phyloP scores from a whole-genome alignment of 2,113 vertebrate genomes.

The Carassius carassius region DNA sequence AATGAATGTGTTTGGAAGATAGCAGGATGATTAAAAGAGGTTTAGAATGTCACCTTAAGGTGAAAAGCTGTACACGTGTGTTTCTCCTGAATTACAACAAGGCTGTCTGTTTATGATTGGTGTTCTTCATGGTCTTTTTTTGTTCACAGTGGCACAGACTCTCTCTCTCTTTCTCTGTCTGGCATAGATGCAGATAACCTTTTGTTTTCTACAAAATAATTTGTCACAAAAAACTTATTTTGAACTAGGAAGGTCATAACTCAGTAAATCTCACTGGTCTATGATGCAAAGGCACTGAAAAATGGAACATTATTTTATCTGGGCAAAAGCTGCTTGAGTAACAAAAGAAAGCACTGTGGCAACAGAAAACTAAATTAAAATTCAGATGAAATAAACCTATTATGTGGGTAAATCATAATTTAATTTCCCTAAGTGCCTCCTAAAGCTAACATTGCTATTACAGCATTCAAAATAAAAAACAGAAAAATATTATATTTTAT shows the following conservation, averaged over 20 bases:
- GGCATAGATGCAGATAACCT: conserved; percentile 39
- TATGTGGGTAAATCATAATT: neutral
- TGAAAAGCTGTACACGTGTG: conserved; percentile 25
- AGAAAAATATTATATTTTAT: too few species aligned
- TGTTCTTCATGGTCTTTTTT: conserved; percentile 29
- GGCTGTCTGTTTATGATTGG: conserved; percentile 40
- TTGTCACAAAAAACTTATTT: conserved; percentile 32
- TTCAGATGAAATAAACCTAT: neutral
- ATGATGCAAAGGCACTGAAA: conserved; percentile 46
- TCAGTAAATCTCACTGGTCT: conserved; percentile 31
- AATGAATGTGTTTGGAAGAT: conserved; percentile 24
- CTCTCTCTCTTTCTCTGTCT: neutral
- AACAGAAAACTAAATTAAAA: conserved; percentile 27
- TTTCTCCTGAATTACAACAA: conserved; percentile 46
- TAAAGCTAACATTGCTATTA: neutral
- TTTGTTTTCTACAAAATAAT: conserved; percentile 35
- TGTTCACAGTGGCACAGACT: neutral
- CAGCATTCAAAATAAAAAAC: neutral
- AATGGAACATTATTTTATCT: conserved; percentile 38
- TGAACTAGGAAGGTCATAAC: conserved; percentile 31
- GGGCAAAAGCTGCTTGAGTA: conserved; percentile 6
- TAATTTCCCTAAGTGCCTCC: neutral
- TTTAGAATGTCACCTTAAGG: conserved; percentile 44
- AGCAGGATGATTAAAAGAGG: conserved; percentile 42
- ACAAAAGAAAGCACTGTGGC: conserved; percentile 13